These are phyloP conservation scores for Lacerta bilineata DNA, from an alignment of 2,797 vertebrate species.

Conservation along the genomic window DNA sequence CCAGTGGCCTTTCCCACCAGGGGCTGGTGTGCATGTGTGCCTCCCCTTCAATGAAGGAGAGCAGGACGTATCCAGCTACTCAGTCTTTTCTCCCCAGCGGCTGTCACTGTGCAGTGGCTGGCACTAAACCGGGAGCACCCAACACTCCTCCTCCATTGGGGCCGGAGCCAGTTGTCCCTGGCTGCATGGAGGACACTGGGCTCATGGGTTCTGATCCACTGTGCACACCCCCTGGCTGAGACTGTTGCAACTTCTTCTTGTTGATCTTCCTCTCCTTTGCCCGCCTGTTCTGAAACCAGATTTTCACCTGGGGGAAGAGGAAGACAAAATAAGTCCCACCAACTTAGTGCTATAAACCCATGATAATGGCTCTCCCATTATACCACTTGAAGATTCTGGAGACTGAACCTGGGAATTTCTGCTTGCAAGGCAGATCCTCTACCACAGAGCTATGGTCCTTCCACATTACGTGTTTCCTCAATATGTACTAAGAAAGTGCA, in stretches of 20 bases:
- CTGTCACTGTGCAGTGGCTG: conserved; percentile 58
- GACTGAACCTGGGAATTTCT: too few species aligned
- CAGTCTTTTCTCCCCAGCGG: conserved; percentile 10
- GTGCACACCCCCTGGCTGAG: conserved; percentile 69
- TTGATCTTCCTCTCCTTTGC: conserved; percentile 86
- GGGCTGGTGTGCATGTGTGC: not conserved
- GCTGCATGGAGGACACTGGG: conserved; percentile 75
- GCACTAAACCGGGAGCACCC: conserved; percentile 58
- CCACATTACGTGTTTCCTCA: too few species aligned
- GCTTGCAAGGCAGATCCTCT: too few species aligned
- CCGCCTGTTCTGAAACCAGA: conserved; percentile 87
- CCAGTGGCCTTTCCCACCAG: not conserved
- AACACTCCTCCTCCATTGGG: conserved; percentile 62
- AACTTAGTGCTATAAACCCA: too few species aligned
- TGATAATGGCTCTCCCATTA: not conserved
- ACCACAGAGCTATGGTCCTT: too few species aligned
- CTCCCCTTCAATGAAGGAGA: not conserved
- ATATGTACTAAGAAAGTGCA: too few species aligned
- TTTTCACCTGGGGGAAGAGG: conserved; percentile 80
- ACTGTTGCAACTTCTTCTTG: conserved; percentile 84
- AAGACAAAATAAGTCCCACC: not conserved
- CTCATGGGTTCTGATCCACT: conserved; percentile 77
- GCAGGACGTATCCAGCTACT: conserved; percentile 1
- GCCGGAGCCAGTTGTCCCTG: conserved; percentile 62
- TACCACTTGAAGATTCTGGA: too few species aligned